Base-by-base conservation (phyloP, 2,888 invertebrate species). In the Stenichneumon culpator region DNA sequence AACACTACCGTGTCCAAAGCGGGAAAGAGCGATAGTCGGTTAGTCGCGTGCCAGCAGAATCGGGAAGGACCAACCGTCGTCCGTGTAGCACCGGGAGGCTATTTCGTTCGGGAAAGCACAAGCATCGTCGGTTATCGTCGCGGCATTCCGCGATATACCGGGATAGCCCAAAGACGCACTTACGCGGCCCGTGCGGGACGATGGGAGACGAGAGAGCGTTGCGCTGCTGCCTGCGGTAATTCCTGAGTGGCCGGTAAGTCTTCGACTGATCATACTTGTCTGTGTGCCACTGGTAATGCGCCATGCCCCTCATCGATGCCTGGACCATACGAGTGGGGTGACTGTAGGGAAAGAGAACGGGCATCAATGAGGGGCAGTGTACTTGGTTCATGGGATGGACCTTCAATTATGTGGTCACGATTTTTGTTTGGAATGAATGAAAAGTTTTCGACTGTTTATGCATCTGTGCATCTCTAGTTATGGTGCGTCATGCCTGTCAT, bases 161-260 rank as follows among this genome's bases (percentile, higher is more conserved):
- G 78, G 36, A 32, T 2, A 69, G 67, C 60, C 14, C 50, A 47
- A 28, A 44, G 11, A 79, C 81, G 28, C 52, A 69, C 47, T n/a
- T 16, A 36, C 39, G 9, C n/a, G 39, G 73, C 57, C 70, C 36
- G 69, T 74, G 11, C 52, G 83, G 73, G 82, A 87, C 79, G 83
- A 88, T 79, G 88, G 84, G 67, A 72, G 67, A 80, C 63, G 82
- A 72, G 79, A 78, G 82, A 68, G 36, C 75, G 87, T 77, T 84
- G 83, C 85, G 81, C 75, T 88, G 83, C 86, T 87, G 78, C 89
- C 88, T 90, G 28, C 90, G 89, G 90, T 90, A 89, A 91, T 91
- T 89, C 88, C 88, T 87, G 89, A 87, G 89, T 88, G 88, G 87
- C 89, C 90, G 90, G 92, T 92, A 90, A 91, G 91, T 87, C 68